Evolutionary conservation across 2,113 vertebrate species (phyloP), one percentile per base, ranked within the genome.

Genomic region (Lontra canadensis): DNA sequence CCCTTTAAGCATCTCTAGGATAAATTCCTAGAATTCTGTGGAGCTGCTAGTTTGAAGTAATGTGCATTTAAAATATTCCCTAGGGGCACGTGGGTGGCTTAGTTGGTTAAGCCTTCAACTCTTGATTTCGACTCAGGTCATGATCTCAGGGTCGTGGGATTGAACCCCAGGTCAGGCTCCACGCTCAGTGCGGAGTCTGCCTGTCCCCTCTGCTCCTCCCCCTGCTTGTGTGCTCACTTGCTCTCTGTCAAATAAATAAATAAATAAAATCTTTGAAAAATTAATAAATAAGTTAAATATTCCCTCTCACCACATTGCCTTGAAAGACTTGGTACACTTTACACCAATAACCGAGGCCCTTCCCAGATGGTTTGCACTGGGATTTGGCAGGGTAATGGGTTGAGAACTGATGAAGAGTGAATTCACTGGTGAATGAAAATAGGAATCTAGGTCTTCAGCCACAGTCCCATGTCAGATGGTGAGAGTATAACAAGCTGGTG

Each of bases 1-100:
- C 29, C 39, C 31, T 94, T 89, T 95, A 83, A 93, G 39, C 39
- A 93, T 74, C 47, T 96, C 42, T 88, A 93, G 78, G 29, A 88
- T 91, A 71, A 90, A 78, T 82, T 87, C 26, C n/a, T 95, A 82
- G 73, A 65, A 65, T 81, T 95, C 59, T 91, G 21, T 91, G 36
- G 83, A 26, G 34, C 78, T 86, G 9, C 44, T 92, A 9, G 42
- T 95, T 88, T 85, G 79, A 87, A 93, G 49, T 52, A 90, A 49
- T 47, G 14, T 89, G n/a, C 12, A 59, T 76, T 92, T 97, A 90
- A 88, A 91, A 59, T 84, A 71, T 69, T 85, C 59, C 2, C 47
- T 87, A 10, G 67, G 18, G 67, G 34, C 67, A 69, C 67, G 18
- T n/a, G 18, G 67, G 17, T 69, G 67, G 34, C 67, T 69, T 18